Evolutionary conservation across 2,888 invertebrate species (phyloP).

Genomic region (Ennomos erosarius): DNA sequence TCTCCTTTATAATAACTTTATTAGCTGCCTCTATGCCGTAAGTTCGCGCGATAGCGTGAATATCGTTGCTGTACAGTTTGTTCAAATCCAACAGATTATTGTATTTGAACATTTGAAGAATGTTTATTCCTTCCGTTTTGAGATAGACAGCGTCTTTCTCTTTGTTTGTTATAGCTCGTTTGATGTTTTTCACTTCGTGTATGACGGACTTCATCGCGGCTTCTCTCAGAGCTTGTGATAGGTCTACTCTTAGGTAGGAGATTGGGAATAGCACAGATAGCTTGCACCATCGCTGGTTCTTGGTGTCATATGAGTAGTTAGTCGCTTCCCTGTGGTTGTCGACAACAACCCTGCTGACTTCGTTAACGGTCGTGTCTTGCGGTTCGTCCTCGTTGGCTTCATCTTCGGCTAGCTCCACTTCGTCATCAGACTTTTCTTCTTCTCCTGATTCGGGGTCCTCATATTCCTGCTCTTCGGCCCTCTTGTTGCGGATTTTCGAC

Average conservation of each 20-base stretch:
- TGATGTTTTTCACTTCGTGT: conserved; percentile 92
- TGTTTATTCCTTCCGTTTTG: conserved; percentile 98
- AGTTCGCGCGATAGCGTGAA: conserved; percentile 94
- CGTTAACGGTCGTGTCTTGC: conserved; percentile 42
- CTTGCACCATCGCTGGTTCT: conserved; percentile 93
- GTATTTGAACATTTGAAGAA: conserved; percentile 95
- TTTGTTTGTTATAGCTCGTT: conserved; percentile 92
- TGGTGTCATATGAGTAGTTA: conserved; percentile 91
- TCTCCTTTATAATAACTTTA: conserved; percentile 96
- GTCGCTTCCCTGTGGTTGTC: conserved; percentile 73
- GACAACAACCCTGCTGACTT: conserved; percentile 67
- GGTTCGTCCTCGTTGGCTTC: conserved; percentile 58
- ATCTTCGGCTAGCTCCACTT: conserved; percentile 64
- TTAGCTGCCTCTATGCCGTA: conserved; percentile 99
- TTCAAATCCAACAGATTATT: conserved; percentile 91
- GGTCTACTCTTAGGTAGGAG: conserved; percentile 85
- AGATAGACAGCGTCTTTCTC: conserved; percentile 88
- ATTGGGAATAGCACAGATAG: conserved; percentile 89
- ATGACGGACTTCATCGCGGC: conserved; percentile 90
- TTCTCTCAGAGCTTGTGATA: conserved; percentile 90
- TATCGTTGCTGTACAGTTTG: conserved; percentile 96
- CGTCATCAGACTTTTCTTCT: conserved; percentile 82
- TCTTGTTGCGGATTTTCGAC: conserved; percentile 83
- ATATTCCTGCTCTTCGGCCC: conserved; percentile 87
- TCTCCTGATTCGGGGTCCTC: conserved; percentile 87